Base-by-base conservation (phyloP, 1,140 invertebrate species). In the Meloidogyne exigua region DNA sequence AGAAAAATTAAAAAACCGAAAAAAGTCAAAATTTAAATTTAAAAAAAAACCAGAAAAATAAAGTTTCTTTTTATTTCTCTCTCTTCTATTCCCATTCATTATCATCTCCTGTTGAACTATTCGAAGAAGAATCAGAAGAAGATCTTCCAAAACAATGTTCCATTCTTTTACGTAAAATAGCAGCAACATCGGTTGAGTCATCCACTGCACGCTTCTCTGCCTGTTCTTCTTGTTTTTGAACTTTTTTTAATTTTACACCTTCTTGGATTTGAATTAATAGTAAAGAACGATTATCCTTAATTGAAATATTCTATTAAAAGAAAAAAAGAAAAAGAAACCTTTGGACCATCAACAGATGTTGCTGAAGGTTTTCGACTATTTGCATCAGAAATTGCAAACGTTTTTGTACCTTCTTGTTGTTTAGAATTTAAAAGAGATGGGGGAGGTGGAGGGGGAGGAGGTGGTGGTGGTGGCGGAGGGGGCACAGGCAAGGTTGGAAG, bases 151-250 rank as follows among this genome's bases (percentile, higher is more conserved):
- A 25, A 12, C 85, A 83, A 75, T 85, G 84, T 63, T 85, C 81
- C 85, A 85, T 85, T 75, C 84, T 36, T 42, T 77, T 65, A 21
- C 76, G 70, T 49, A 85, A 75, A 78, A 85, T 87, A 5, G 85
- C 84, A 3, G 66, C 66, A 36, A 85, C 84, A 44, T 85, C 80
- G 26, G 85, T 83, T 25, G 62, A 36, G 23, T 83, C 83, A 15
- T 49, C 57, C 9, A 81, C 81, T 15, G 75, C 75, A 5, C 75
- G 67, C 15, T 81, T 80, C 36, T 82, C 76, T 36, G 65, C 79
- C 57, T 73, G 71, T 66, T 84, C 83, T 68, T 82, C 84, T 65
- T 86, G 74, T 62, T 77, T 28, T 63, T 83, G 77, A 5, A 85
- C 84, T 75, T 85, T 87, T 68, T 75, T 80, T 36, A 86, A 78